These are phyloP conservation scores for Epicampocera succincta DNA, from an alignment of 2,888 invertebrate genomes.

Conservation along the genomic window DNA sequence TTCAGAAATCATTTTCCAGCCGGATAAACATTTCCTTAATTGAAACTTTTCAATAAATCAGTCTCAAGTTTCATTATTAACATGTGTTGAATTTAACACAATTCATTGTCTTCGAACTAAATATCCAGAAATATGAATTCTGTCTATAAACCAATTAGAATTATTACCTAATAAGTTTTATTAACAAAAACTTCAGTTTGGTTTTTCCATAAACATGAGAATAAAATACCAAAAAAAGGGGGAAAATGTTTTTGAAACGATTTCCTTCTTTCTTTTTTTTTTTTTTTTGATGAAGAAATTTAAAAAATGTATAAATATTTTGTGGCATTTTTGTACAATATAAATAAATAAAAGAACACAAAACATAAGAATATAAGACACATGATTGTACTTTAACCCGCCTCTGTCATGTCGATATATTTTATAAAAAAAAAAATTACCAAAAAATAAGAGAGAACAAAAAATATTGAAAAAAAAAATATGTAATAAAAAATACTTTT, in stretches of 20 bases:
- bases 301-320: slow-evolving; percentile 51
- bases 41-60: slow-evolving; percentile 43
- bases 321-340: slow-evolving; percentile 23
- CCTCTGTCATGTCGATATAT: slow-evolving; percentile 57
- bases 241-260: neutral
- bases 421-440: slow-evolving; percentile 18
- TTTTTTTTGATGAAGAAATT: slow-evolving; percentile 33
- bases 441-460: neutral
- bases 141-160: slow-evolving; percentile 60
- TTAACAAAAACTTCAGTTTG: slow-evolving; percentile 27
- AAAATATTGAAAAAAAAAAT: neutral
- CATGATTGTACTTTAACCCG: slow-evolving; percentile 67
- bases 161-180: slow-evolving; percentile 62
- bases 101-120: slow-evolving; percentile 5
- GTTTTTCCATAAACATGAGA: neutral
- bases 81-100: slow-evolving; percentile 52
- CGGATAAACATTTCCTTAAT: slow-evolving; percentile 27
- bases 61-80: slow-evolving; percentile 46
- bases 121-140: slow-evolving; percentile 29
- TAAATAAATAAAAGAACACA: slow-evolving; percentile 34
- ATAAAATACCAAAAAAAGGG: neutral
- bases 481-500: slow-evolving; percentile 15
- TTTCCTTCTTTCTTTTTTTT: neutral
- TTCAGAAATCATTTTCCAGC: too few relatives aligned
- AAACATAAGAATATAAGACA: slow-evolving; percentile 51